Evolutionary conservation across 2,888 invertebrate genomes (phyloP), one percentile per base, ranked within the genome.

Genomic region (Sinopyrophorus schimmeli): DNA sequence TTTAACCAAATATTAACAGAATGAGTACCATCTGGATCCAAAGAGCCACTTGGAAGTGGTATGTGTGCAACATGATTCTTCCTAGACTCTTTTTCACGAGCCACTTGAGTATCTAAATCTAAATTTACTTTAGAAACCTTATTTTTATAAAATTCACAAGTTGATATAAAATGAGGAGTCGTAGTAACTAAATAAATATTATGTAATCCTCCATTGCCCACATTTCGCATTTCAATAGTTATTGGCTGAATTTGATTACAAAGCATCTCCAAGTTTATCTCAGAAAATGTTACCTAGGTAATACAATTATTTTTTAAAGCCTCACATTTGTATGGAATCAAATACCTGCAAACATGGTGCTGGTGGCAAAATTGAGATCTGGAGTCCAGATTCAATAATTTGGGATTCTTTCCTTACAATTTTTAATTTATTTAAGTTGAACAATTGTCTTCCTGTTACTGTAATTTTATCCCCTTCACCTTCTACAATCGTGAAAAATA

Each of bases 331-430:
- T 26, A 12, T 27, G 6, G 2, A 3, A 31, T n/a, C n/a, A n/a
- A n/a, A n/a, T n/a, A 88, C 89, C 80, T 90, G 86, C 63, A 95
- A 76, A 63, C 87, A 86, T 0, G 95, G 92, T 53, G 92, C 86
- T 56, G 85, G 81, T 7, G 89, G 85, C 30, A 88, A 82, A 37
- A 95, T 80, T 54, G 80, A 81, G 43, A 93, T 83, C 57, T 84
- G 80, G 39, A 95, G 76, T 54, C 89, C 78, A 58, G 83, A 81
- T 32, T 62, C 58, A 12, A 44, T n/a, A 11, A n/a, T 17, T 27
- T 37, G 52, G 47, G 77, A 77, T 52, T 78, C 77, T 7, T 73
- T 71, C 49, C 75, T 76, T 61, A 80, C 83, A 10, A 80, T 73
- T 54, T 79, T 68, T 60, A 80, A 76, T 54, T 83, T 76, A 58